These are phyloP conservation scores for Condylura cristata DNA, from an alignment of 2,113 vertebrate genomes.

Conservation along the genomic window DNA sequence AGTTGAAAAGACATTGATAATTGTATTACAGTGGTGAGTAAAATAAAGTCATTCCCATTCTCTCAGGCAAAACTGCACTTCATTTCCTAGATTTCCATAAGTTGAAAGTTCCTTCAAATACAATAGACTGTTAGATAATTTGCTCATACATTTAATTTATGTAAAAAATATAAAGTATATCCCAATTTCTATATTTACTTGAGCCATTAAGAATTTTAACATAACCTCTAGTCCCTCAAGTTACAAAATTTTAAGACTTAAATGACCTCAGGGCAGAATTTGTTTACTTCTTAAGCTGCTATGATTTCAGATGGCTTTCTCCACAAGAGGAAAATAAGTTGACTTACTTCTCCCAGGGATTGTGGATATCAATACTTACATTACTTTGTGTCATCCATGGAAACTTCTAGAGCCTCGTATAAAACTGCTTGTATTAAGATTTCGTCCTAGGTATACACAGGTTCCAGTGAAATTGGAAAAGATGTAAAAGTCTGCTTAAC, in stretches of 20 bases:
- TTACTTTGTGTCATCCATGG: background rate
- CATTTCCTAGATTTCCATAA: background rate
- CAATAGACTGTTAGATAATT: background rate
- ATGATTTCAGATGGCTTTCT: conserved; percentile 11
- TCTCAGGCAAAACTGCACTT: conserved; percentile 25
- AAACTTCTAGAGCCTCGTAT: background rate
- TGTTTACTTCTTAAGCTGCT: background rate
- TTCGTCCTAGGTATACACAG: background rate
- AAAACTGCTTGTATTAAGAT: background rate
- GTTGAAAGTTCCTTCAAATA: background rate
- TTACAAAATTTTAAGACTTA: background rate
- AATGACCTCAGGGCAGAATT: background rate
- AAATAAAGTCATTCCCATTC: conserved; percentile 21
- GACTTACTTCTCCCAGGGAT: background rate
- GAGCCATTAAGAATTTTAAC: conserved; percentile 20
- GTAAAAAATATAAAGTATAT: background rate
- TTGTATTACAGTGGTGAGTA: background rate
- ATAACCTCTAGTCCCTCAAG: background rate
- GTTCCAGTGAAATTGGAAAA: conserved; percentile 27
- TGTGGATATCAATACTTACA: background rate
- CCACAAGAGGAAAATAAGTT: background rate
- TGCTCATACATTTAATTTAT: conserved; percentile 8
- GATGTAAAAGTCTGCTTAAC: background rate
- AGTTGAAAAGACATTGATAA: conserved; percentile 51
- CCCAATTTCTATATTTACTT: conserved; percentile 25